Evolutionary conservation across 2,888 invertebrate species (phyloP).

Genomic region (Nasonia oneida): DNA sequence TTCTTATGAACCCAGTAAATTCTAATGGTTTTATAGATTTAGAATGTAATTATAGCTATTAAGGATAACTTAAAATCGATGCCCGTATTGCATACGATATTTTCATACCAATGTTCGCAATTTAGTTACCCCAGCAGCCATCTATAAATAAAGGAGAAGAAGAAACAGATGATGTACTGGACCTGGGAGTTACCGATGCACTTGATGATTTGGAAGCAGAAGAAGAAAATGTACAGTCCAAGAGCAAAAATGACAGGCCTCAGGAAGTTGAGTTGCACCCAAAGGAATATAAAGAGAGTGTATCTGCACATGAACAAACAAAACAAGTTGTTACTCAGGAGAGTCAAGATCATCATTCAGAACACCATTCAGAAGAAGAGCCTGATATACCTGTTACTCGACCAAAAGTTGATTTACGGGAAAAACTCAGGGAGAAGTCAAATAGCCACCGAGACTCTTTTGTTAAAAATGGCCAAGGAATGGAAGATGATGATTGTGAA

Average conservation of each 20-base stretch:
- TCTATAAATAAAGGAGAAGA: slow-evolving; percentile 79
- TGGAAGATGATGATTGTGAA: slow-evolving; percentile 76
- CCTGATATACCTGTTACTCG: slow-evolving; percentile 58
- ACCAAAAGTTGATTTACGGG: slow-evolving; percentile 72
- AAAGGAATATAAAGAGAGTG: slow-evolving; percentile 15
- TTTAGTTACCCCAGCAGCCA: slow-evolving; percentile 77
- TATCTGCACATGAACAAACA: slow-evolving; percentile 34
- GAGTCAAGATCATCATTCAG: slow-evolving; percentile 47
- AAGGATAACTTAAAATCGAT: slow-evolving; percentile 59
- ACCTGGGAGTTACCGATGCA: slow-evolving; percentile 78
- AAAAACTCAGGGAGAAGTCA: slow-evolving; percentile 72
- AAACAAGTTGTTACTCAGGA: slow-evolving; percentile 42
- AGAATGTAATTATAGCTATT: slow-evolving; percentile 54
- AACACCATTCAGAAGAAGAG: slow-evolving; percentile 40
- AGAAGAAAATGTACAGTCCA: slow-evolving; percentile 76
- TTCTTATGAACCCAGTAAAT: slow-evolving; percentile 49
- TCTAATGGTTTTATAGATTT: slow-evolving; percentile 51
- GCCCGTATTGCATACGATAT: slow-evolving; percentile 63
- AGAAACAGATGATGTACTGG: slow-evolving; percentile 79
- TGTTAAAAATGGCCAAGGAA: slow-evolving; percentile 70
- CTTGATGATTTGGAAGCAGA: slow-evolving; percentile 78
- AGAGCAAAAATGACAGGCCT: slow-evolving; percentile 69
- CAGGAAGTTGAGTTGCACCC: slow-evolving; percentile 30
- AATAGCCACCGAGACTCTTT: slow-evolving; percentile 68
- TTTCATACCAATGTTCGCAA: slow-evolving; percentile 74